Evolutionary conservation across 2,797 vertebrate species (phyloP).

Genomic region (Epinephelus malabaricus): DNA sequence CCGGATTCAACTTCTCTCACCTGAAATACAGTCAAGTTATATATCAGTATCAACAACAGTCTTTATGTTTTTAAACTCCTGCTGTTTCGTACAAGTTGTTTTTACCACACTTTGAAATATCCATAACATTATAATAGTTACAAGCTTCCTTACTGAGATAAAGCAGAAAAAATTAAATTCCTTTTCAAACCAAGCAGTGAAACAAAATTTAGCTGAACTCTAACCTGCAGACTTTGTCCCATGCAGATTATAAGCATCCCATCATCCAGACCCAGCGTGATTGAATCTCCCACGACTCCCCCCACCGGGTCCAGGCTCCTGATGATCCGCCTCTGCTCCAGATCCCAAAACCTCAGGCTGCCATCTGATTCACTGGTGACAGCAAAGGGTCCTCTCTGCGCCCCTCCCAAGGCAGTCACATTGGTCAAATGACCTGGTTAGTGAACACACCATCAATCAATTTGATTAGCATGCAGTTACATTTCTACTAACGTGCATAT

Average conservation of each 20-base stretch:
- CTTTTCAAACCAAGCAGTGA: background rate
- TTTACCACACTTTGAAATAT: background rate
- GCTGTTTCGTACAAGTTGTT: background rate
- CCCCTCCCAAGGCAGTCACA: slow-evolving; percentile 77
- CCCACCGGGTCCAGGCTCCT: slow-evolving; percentile 61
- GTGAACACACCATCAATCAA: background rate
- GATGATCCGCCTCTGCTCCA: slow-evolving; percentile 61
- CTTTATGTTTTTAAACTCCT: background rate
- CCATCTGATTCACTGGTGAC: slow-evolving; percentile 79
- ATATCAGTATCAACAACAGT: background rate
- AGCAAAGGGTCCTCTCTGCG: slow-evolving; percentile 49
- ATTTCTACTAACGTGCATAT: background rate
- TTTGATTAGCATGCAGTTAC: background rate
- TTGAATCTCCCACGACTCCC: slow-evolving; percentile 64
- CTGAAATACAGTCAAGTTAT: slow-evolving; percentile 43
- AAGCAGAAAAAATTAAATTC: background rate
- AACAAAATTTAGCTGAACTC: slow-evolving; percentile 14
- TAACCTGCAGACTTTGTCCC: slow-evolving; percentile 77
- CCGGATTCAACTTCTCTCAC: slow-evolving; percentile 79
- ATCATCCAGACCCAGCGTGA: slow-evolving; percentile 78
- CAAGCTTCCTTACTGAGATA: background rate
- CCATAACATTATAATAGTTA: background rate
- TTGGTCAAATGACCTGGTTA: slow-evolving; percentile 77
- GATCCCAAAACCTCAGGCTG: slow-evolving; percentile 81
- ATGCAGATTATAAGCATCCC: slow-evolving; percentile 74